Conservation (phyloP, 2,888 invertebrate species). For the Sphaerophoria rueppellii region DNA sequence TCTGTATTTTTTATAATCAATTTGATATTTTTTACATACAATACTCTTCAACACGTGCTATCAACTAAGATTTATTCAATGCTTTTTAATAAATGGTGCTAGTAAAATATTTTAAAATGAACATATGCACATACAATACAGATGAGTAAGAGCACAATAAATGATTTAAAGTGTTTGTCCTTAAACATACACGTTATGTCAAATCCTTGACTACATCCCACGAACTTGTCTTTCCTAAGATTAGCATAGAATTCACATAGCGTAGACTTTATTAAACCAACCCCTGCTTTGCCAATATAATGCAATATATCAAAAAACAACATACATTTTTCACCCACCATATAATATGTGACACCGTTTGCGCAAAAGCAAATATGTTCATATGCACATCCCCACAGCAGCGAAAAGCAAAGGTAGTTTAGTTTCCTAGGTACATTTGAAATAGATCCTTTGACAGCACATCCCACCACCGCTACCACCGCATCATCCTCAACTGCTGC, state of each 20-base stretch:
- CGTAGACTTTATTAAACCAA: not conserved
- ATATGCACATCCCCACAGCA: not conserved
- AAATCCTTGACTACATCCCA: not conserved
- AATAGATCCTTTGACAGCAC: conserved; percentile 33
- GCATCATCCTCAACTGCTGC: not conserved
- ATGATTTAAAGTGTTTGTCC: not conserved
- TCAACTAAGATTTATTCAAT: too few species aligned
- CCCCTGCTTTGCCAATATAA: not conserved
- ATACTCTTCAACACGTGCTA: too few species aligned
- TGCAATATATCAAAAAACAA: conserved; percentile 1
- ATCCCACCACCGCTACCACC: not conserved
- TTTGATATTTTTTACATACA: too few species aligned
- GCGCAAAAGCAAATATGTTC: conserved; percentile 46
- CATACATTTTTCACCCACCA: conserved; percentile 46
- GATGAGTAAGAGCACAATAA: too few species aligned
- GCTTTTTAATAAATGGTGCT: too few species aligned
- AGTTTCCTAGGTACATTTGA: not conserved
- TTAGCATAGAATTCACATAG: conserved; percentile 18
- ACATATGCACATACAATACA: too few species aligned
- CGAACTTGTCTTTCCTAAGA: conserved; percentile 12
- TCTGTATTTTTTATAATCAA: too few species aligned
- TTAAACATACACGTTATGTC: not conserved
- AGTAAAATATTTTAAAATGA: too few species aligned
- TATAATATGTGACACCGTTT: conserved; percentile 27
- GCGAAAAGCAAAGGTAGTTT: not conserved